Conservation (phyloP, 23 tunicate species). For the Ascidia mentula region DNA sequence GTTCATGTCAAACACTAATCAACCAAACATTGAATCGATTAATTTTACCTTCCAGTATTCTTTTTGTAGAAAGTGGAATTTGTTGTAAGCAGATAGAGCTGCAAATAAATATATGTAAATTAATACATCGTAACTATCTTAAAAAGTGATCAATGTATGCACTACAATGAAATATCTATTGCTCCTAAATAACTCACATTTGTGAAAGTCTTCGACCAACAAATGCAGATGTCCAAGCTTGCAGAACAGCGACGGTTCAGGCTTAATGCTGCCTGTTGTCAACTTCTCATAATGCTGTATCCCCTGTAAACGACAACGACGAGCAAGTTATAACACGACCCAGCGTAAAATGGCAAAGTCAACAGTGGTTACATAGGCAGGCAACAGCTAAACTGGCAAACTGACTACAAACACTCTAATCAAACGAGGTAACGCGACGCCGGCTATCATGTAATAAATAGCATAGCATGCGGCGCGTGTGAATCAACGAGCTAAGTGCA, state of each 20-base stretch:
- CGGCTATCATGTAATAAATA: not conserved
- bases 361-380: not conserved
- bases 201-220: conserved; percentile 72
- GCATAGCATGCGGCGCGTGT: not conserved
- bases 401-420: not conserved
- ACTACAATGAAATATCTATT: not conserved
- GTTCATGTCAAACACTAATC: not conserved
- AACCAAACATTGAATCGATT: not conserved
- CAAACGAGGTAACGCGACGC: not conserved
- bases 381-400: not conserved
- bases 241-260: conserved; percentile 36
- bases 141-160: too few species aligned
- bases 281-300: conserved; percentile 34
- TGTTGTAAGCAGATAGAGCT: conserved; percentile 92
- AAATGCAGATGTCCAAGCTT: conserved; percentile 83
- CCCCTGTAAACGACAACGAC: too few species aligned
- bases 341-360: not conserved
- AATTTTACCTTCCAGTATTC: conserved; percentile 73
- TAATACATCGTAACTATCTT: not conserved
- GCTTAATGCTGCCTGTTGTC: not conserved
- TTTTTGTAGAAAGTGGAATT: conserved; percentile 29
- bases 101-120: not conserved
- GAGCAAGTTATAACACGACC: not conserved
- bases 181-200: conserved; percentile 46
- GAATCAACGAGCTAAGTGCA: conserved; percentile 7